phyloP scores from a whole-genome alignment of 2,113 vertebrate genomes.

The Oncorhynchus kisutch region DNA sequence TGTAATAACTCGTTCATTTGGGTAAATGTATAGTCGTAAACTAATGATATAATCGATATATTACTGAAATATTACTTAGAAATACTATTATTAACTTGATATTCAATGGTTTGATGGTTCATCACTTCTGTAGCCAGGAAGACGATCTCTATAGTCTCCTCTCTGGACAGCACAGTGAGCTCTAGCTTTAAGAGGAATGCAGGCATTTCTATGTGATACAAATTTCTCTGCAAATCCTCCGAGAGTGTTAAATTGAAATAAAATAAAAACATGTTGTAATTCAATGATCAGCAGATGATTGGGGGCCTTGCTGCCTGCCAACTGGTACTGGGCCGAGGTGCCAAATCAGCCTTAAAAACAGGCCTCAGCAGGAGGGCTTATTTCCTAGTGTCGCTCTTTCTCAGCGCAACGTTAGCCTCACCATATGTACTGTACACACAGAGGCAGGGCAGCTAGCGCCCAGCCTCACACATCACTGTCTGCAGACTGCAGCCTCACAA shows the following conservation, averaged over 20 bases:
- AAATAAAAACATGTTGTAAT: constrained; percentile 38
- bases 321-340: constrained; percentile 55
- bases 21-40: no score
- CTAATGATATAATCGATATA: no score
- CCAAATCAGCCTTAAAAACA: constrained; percentile 67
- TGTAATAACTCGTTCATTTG: not conserved
- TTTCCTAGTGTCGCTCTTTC: constrained; percentile 64
- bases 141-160: not conserved
- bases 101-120: constrained; percentile 7
- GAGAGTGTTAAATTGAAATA: constrained; percentile 40
- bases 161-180: constrained; percentile 20
- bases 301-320: constrained; percentile 60
- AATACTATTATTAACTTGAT: not conserved
- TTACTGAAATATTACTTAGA: no score
- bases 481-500: constrained; percentile 24
- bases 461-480: constrained; percentile 48
- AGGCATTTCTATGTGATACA: constrained; percentile 34
- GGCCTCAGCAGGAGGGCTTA: constrained; percentile 58
- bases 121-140: not conserved
- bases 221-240: constrained; percentile 42
- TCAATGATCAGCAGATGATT: constrained; percentile 59
- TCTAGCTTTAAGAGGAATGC: constrained; percentile 30
- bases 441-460: constrained; percentile 41
- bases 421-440: constrained; percentile 61
- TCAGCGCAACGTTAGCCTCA: constrained; percentile 33